Conservation (phyloP, 2,113 vertebrate genomes). For the Nesoenas mayeri region DNA sequence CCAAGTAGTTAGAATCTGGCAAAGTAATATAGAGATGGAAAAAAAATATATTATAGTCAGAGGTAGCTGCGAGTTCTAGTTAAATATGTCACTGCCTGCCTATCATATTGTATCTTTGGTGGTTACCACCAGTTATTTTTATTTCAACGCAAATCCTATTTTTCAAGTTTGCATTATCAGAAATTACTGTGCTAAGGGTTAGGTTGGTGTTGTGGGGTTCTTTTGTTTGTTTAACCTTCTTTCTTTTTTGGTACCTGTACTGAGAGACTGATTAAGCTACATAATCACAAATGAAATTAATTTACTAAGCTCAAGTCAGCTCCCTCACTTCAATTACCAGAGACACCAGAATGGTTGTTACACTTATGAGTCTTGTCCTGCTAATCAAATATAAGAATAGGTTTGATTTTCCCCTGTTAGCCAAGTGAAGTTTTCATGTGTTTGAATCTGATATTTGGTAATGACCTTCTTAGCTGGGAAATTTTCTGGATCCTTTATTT, state of each 20-base stretch:
- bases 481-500: background rate
- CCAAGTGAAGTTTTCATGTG: background rate
- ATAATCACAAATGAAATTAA: conserved; percentile 36
- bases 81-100: background rate
- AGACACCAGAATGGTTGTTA: conserved; percentile 18
- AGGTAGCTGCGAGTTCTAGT: background rate
- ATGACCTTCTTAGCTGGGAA: background rate
- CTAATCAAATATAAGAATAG: background rate
- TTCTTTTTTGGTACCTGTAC: background rate
- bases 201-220: background rate
- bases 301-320: conserved; percentile 29
- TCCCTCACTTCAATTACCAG: conserved; percentile 20
- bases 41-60: background rate
- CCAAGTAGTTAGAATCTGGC: conserved; percentile 20
- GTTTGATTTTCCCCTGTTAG: conserved; percentile 8
- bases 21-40: background rate
- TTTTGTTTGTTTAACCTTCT: background rate
- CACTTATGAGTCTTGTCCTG: background rate
- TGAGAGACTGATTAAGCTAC: conserved; percentile 16
- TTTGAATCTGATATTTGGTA: background rate
- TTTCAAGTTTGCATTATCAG: background rate
- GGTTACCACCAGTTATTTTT: background rate
- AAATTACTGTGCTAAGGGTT: background rate
- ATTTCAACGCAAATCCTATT: background rate
- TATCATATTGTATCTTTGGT: background rate